Evolutionary conservation across 2,888 invertebrate species (phyloP), one percentile per base, ranked within the genome.

Genomic region (Byasa hedistus): DNA sequence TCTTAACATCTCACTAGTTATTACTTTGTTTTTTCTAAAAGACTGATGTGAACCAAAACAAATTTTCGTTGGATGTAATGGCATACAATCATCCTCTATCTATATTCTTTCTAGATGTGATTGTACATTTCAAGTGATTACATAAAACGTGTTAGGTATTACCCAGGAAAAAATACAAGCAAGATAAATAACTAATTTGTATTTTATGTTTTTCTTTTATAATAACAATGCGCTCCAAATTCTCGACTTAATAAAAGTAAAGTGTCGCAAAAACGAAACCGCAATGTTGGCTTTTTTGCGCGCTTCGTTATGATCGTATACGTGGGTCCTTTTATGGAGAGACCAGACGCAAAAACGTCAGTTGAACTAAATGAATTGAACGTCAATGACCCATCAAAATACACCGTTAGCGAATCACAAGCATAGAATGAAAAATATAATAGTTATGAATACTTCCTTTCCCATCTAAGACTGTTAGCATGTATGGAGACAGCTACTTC

Each of bases 361-460:
- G 39, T 52, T 61, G 23, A 48, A 52, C 61, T 61, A 57, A 66
- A 66, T 52, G 61, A 39, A 61, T 61, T 39, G 61, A 66, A 62
- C 66, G 66, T 63, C 66, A 63, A 67, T 63, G 66, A 67, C 66
- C 66, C 59, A 59, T 59, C 66, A 59, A 63, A 62, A 62, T 62
- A 19, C 27, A 63, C 66, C 66, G 66, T 66, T 66, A 66, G 58
- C 21, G 57, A 61, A 66, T 59, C 23, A 54, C 32, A 55, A 55
- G 48, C 39, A 2, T 23, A 21, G 23, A 64, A 52, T n/a, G 54
- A 23, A 58, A 61, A 32, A 27, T 21, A 19, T 23, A 56, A 44
- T 56, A 12, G 22, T 52, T 21, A n/a, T 51, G 21, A 52, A n/a
- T 52, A 7, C 52, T 52, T 52, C 21, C 52, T 2, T 52, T 52